phyloP scores from a whole-genome alignment of 2,797 vertebrate genomes.

The Pelochelys cantorii region DNA sequence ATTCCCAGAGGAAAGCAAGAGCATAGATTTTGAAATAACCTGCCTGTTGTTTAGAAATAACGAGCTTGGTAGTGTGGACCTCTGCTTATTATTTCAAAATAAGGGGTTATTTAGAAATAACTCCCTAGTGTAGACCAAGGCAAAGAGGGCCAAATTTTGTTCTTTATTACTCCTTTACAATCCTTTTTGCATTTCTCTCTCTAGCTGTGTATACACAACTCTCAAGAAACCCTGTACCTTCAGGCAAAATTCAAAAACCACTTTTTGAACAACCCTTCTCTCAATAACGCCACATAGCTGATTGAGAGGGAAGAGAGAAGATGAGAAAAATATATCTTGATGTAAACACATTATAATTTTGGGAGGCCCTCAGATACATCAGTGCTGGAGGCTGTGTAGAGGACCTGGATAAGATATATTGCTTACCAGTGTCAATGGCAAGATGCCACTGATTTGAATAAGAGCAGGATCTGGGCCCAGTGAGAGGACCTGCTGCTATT shows the following conservation, averaged over 20 bases:
- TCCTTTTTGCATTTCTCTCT: neutral
- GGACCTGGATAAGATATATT: neutral
- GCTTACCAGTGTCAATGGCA: accelerated
- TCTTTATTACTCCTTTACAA: neutral
- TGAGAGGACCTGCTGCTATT: conserved; percentile 4
- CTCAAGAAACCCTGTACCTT: neutral
- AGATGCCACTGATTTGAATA: accelerated
- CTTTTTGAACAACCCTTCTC: neutral
- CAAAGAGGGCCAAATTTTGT: neutral
- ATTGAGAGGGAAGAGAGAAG: neutral
- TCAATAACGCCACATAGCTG: neutral
- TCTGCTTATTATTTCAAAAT: too few relatives aligned
- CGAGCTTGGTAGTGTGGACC: too few relatives aligned
- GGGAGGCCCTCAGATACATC: accelerated
- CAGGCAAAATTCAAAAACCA: accelerated
- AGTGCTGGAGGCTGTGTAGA: accelerated
- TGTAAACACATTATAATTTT: neutral
- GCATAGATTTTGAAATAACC: too few relatives aligned
- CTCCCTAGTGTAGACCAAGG: too few relatives aligned
- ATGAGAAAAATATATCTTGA: neutral
- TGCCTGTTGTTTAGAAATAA: too few relatives aligned
- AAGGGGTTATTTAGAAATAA: too few relatives aligned
- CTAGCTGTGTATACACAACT: accelerated
- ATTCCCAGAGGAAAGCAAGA: too few relatives aligned
- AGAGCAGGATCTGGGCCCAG: neutral